Percentiles rank a stretch among this genome's conserved stretches.
phyloP scores from a whole-genome alignment of 2,797 vertebrate genomes.

The Gallirallus australis region DNA sequence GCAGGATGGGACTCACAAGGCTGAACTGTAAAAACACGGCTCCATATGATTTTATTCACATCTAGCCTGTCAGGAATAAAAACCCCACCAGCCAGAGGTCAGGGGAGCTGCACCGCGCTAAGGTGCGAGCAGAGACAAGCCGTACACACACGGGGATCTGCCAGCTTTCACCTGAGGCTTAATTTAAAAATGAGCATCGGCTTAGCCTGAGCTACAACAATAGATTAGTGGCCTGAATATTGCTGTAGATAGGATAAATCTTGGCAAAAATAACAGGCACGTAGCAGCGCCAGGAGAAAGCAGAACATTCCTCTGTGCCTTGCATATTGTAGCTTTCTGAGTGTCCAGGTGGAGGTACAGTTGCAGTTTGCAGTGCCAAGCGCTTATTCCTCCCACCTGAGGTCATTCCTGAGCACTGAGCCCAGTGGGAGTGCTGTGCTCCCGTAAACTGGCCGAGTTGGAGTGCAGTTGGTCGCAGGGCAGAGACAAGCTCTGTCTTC shows the following conservation, averaged over 20 bases:
- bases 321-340: not conserved
- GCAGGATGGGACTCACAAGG: slow-evolving; percentile 26
- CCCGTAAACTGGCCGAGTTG: not conserved
- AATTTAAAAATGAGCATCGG: slow-evolving; percentile 35
- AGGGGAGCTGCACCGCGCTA: not conserved
- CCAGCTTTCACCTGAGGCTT: slow-evolving; percentile 49
- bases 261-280: not conserved
- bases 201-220: not conserved
- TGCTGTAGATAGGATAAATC: not conserved
- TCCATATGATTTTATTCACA: slow-evolving; percentile 58
- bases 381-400: not conserved
- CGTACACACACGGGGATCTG: not conserved
- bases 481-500: not conserved
- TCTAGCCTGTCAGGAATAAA: slow-evolving; percentile 45
- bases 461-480: fast-evolving
- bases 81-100: slow-evolving; percentile 1
- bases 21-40: slow-evolving; percentile 61
- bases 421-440: not conserved
- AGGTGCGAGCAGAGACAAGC: not conserved
- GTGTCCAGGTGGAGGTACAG: not conserved
- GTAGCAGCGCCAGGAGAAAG: not conserved
- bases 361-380: not conserved
- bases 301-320: not conserved
- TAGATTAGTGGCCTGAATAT: slow-evolving; percentile 22
- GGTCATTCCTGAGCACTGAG: not conserved